phyloP scores from a whole-genome alignment of 1,140 invertebrate species.

The Ostrea denselamellosa region DNA sequence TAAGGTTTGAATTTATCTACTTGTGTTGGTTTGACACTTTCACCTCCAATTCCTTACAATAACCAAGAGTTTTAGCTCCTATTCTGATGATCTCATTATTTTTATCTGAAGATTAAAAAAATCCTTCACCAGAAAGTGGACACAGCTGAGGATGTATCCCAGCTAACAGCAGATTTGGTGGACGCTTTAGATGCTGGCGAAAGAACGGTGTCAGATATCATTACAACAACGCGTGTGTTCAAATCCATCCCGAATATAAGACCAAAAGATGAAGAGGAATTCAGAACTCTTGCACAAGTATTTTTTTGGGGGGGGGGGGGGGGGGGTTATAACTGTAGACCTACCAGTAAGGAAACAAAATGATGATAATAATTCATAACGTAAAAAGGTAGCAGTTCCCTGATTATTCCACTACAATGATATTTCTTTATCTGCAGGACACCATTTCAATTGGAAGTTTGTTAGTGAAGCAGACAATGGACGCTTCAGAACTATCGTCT shows the following conservation, averaged over 20 bases:
- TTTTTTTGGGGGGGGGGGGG: neutral
- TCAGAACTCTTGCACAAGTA: neutral
- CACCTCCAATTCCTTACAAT: neutral
- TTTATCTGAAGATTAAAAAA: neutral
- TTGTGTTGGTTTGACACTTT: neutral
- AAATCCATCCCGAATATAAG: neutral
- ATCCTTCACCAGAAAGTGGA: neutral
- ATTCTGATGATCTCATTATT: neutral
- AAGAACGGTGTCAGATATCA: conserved; percentile 47
- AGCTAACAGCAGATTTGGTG: conserved; percentile 43
- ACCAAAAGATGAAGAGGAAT: conserved; percentile 1
- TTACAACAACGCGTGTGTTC: conserved; percentile 36
- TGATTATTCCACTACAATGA: neutral
- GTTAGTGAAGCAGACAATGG: neutral
- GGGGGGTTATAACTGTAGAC: too few species aligned
- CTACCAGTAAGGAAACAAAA: too few species aligned
- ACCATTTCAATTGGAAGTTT: neutral
- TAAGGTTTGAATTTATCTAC: conserved; percentile 47
- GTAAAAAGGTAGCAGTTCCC: too few species aligned
- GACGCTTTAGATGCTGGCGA: neutral
- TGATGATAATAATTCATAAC: too few species aligned
- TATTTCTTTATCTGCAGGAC: neutral
- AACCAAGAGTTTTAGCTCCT: neutral
- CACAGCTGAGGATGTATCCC: conserved; percentile 40
- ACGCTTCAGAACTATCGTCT: neutral